Evolutionary conservation across 2,888 invertebrate genomes (phyloP), one percentile per base, ranked within the genome.

Genomic region (Cephus rjabovi): DNA sequence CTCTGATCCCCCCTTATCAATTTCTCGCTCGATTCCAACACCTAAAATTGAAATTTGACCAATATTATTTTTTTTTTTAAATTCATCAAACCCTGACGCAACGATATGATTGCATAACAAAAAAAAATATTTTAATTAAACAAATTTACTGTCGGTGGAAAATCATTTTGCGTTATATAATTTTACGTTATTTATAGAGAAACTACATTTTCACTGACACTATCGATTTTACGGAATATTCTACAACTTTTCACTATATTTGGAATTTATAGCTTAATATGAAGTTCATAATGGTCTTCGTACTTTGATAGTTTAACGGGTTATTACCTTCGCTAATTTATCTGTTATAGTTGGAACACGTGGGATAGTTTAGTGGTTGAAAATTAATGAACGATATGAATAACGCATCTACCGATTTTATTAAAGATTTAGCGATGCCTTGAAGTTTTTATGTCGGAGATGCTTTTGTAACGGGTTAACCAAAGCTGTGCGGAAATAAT

Each of bases 191-290:
- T 23, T 56, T 56, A 56, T 56, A 9, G 56, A 9, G 56, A 9
- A 56, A 23, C 56, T 15, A 56, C 15, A 23, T 23, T 56, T 56
- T 9, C 23, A 6, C 9, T 6, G 40, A 6, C 31, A 71, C 71
- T 34, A 71, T 71, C 9, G 31, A 31, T 71, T 71, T 71, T 33
- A 30, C 1, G 0, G 33, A 71, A 6, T 71, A 71, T 71, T 34
- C 71, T 34, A 12, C 12, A 34, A 71, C 77, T 79, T 81, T 77
- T 77, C 86, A 86, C 86, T 89, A 86, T 87, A 88, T 88, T 87
- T 88, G 71, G 83, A 85, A 89, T 89, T 89, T 88, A 89, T 89
- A 75, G 89, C 86, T 85, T 79, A 87, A 89, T 88, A 83, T 84
- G 80, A 87, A 86, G 86, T 87, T 87, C 81, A 86, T 86, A 88